Evolutionary conservation across 2,797 vertebrate genomes (phyloP), one percentile per base, ranked within the genome.

Genomic region (Acanthurus tractus): DNA sequence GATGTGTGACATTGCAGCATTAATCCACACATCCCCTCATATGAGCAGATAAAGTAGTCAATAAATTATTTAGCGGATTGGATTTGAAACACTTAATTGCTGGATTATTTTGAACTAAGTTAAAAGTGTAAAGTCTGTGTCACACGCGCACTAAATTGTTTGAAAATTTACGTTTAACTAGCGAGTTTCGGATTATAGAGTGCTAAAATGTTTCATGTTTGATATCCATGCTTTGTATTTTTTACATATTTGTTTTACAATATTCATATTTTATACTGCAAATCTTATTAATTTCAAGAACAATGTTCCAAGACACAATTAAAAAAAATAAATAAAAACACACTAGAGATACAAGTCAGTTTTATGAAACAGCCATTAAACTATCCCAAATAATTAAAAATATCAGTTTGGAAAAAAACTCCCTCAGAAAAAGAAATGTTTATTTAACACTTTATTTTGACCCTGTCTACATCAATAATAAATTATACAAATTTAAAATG

Each of bases 1-100:
- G 64, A 70, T 34, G 54, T 68, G 64, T 53, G 74, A 77, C 73
- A 10, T 14, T 11, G 11, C 36, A 12, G 25, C 44, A 40, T 77
- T 59, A 58, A 79, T 20, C 36, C 54, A 65, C 50, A 74, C 58
- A 44, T 40, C 34, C 40, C 63, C 25, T 52, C 44, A 34, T 52
- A 29, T n/a, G 25, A 48, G 48, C 54, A 59, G 7, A 77, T 50
- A 34, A 76, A 76, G 58, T 58, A 57, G 72, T 18, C 57, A 36
- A 63, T 64, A 44, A 38, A 70, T 76, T 63, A 78, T 58, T 63
- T 48, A 76, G 50, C 6, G 11, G 12, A 40, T 81, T 63, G 59
- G 48, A 40, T 52, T 80, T 22, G 42, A 17, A 22, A 36, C n/a
- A 68, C n/a, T 82, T n/a, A 34, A 5, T 1, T 57, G 11, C 12